Base-by-base conservation (phyloP, 1,140 invertebrate genomes). In the Drosophila varians region DNA sequence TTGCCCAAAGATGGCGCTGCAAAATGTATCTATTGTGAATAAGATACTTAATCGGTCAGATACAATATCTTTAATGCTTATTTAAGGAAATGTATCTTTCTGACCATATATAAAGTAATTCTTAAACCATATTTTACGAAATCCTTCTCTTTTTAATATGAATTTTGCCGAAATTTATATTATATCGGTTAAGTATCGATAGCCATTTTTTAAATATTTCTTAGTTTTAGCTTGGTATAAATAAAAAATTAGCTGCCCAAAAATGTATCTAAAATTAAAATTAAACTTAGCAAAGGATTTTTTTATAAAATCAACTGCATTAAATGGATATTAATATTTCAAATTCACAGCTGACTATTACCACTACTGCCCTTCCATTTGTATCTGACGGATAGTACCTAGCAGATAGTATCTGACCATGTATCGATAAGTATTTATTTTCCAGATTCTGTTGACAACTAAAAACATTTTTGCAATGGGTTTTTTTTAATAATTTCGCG, bases 401-500 rank as follows among this genome's bases (percentile, higher is more conserved):
- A 7, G 2, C 28, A 11, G 9, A 31, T 11, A 31, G 28, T 11
- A 31, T 31, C 36, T 38, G 36, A 12, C n/a, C 4, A 38, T 38
- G n/a, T 38, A 31, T 31, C 28, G 28, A 31, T 38, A 38, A 14
- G 4, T 12, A 38, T 38, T 38, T 38, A 38, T 38, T 55, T 36
- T 36, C 38, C 38, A 54, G 52, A 40, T 31, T 57, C 53, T 56
- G 57, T 65, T 66, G 64, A 60, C 62, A 66, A 52, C 62, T 60
- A 55, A 52, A 79, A 76, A 79, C 72, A 82, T 82, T 82, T 80
- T 66, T 60, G 62, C 62, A 66, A 66, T 66, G 26, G 60, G 65
- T 66, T 66, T 66, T 64, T 65, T 66, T 53, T 66, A 53, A 53
- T 66, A 66, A 66, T 66, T 66, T 66, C 60, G 62, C 64, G 62